phyloP scores from a whole-genome alignment of 2,888 invertebrate species.

The Caenorhabditis parvicauda region DNA sequence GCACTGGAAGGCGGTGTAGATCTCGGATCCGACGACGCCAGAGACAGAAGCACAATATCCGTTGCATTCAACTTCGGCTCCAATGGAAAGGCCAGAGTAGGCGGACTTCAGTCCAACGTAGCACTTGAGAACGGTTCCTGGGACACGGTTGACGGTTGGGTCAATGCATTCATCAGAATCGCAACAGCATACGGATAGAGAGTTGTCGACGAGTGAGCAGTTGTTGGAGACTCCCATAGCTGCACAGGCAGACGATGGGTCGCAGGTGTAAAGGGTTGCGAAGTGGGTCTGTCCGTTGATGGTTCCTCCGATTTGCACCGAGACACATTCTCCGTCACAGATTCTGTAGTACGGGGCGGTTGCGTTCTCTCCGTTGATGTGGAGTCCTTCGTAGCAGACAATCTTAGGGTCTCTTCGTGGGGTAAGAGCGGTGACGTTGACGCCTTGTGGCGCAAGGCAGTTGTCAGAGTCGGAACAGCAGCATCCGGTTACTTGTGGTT shows the following conservation, averaged over 20 bases:
- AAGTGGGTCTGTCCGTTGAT: constrained; percentile 18
- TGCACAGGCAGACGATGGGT: constrained; percentile 28
- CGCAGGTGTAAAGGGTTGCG: constrained; percentile 38
- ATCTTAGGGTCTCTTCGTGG: constrained; percentile 28
- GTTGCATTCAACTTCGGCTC: constrained; percentile 30
- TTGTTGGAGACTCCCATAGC: constrained; percentile 34
- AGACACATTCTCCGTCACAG: constrained; percentile 40
- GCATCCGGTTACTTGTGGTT: constrained; percentile 33
- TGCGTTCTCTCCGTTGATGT: constrained; percentile 28
- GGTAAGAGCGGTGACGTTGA: constrained; percentile 31
- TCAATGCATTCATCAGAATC: constrained; percentile 41
- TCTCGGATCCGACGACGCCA: constrained; percentile 10
- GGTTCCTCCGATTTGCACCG: constrained; percentile 24
- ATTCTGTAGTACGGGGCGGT: constrained; percentile 21
- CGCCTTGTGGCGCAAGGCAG: constrained; percentile 26
- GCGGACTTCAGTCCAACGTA: constrained; percentile 33
- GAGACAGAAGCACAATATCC: constrained; percentile 31
- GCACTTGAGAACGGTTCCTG: constrained; percentile 30
- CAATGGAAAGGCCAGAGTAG: constrained; percentile 5
- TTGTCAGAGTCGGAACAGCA: constrained; percentile 33
- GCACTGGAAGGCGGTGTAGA: constrained; percentile 34
- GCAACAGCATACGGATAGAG: constrained; percentile 36
- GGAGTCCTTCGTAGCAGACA: constrained; percentile 39
- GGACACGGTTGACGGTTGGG: constrained; percentile 32
- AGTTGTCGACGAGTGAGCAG: constrained; percentile 28